Conservation (phyloP, 2,113 vertebrate genomes). For the Seriola quinqueradiata region DNA sequence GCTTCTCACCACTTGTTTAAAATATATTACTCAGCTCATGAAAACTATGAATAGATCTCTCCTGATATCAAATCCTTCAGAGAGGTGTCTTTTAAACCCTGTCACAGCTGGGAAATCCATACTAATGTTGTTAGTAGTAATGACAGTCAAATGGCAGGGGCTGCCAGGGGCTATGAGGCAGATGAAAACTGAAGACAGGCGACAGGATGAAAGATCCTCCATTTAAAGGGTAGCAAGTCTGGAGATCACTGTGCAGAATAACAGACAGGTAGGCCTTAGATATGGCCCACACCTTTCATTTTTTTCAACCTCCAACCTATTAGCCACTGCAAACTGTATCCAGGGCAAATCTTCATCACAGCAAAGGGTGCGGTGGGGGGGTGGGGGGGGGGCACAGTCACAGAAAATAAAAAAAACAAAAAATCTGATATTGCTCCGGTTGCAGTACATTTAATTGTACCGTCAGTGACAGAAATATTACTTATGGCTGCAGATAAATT, state of each 20-base stretch:
- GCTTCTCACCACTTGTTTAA: conserved; percentile 39
- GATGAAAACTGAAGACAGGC: conserved; percentile 5
- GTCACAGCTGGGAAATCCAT: conserved; percentile 53
- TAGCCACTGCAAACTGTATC: neutral
- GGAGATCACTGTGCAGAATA: neutral
- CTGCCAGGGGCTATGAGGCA: neutral
- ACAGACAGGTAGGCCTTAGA: neutral
- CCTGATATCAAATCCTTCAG: conserved; percentile 39
- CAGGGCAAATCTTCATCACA: conserved; percentile 5
- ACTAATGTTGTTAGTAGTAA: conserved; percentile 49
- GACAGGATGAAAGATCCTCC: conserved; percentile 11
- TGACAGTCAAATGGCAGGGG: conserved; percentile 37
- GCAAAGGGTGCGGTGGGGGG: neutral
- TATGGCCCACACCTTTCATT: neutral
- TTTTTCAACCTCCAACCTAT: neutral
- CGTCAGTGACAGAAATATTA: neutral
- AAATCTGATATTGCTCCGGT: neutral
- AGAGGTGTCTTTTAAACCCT: conserved; percentile 41
- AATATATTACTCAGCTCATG: conserved; percentile 33
- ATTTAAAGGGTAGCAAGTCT: conserved; percentile 33
- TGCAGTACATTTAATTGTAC: neutral
- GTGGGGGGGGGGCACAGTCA: neutral
- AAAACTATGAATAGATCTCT: conserved; percentile 55
- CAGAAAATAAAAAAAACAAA: neutral
- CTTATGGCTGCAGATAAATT: conserved; percentile 14